These are phyloP conservation scores for Tetrax tetrax DNA, from an alignment of 2,113 vertebrate genomes.

Conservation along the genomic window DNA sequence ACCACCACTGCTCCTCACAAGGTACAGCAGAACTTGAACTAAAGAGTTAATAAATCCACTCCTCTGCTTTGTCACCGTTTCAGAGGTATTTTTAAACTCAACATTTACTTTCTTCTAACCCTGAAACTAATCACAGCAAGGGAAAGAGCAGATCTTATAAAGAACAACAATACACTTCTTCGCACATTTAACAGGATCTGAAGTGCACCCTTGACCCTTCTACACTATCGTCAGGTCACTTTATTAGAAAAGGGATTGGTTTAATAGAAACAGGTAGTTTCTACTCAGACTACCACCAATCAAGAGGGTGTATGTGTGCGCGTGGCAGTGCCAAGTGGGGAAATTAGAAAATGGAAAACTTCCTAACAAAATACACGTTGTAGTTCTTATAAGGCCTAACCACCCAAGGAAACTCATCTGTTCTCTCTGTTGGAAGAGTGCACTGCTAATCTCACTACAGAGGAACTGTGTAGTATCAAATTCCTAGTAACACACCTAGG, in stretches of 20 bases:
- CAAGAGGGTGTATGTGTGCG: accelerated
- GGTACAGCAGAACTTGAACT: background rate
- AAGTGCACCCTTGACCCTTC: background rate
- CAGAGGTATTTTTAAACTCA: background rate
- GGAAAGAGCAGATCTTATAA: background rate
- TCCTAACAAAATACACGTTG: accelerated
- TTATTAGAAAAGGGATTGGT: background rate
- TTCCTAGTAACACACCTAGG: background rate
- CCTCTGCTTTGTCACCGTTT: background rate
- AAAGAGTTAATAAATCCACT: background rate
- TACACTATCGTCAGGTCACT: background rate
- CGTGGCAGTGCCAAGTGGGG: accelerated
- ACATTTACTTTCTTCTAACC: background rate
- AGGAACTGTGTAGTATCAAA: background rate
- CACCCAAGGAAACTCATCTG: background rate
- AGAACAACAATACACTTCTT: background rate
- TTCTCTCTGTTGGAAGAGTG: background rate
- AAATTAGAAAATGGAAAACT: background rate
- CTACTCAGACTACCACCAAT: background rate
- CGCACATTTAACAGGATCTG: background rate
- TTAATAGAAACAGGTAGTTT: background rate
- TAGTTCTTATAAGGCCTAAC: background rate
- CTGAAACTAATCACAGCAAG: background rate
- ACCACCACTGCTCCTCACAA: background rate
- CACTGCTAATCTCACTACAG: background rate